Evolutionary conservation across 2,113 vertebrate species (phyloP).

Genomic region (Oenanthe oenanthe): DNA sequence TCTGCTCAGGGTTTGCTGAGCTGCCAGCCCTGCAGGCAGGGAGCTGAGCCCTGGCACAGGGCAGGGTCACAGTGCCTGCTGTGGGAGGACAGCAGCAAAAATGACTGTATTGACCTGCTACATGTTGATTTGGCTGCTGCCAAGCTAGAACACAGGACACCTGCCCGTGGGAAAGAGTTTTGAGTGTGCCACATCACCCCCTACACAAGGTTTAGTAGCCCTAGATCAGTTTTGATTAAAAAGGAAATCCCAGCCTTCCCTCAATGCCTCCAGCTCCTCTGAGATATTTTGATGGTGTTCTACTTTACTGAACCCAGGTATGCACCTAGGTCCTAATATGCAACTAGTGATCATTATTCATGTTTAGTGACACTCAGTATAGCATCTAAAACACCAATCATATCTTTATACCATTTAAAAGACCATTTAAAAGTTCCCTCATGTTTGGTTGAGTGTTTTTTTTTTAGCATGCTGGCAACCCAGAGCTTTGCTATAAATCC

Average conservation of each 20-base stretch:
- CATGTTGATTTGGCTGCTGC: not conserved
- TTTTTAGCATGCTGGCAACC: not conserved
- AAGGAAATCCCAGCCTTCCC: not conserved
- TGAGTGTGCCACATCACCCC: not conserved
- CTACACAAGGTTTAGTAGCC: not conserved
- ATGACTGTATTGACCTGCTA: not conserved
- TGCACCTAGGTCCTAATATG: not conserved
- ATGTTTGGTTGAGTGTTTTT: not conserved
- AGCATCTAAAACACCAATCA: not conserved
- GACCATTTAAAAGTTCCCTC: not conserved
- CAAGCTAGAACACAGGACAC: not conserved
- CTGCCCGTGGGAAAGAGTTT: not conserved
- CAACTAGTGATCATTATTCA: not conserved
- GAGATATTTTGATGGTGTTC: not conserved
- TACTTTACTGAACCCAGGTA: not conserved
- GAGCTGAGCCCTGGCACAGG: not conserved
- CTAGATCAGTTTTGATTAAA: not conserved
- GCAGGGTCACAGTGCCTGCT: not conserved
- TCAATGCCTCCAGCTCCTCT: not conserved
- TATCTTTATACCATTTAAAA: no score
- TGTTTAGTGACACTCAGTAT: not conserved
- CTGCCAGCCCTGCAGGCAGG: not conserved
- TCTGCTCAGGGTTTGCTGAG: accelerated
- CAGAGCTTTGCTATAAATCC: not conserved
- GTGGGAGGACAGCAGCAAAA: accelerated